Conservation (phyloP, 2,113 vertebrate species). For the Entosphenus tridentatus region DNA sequence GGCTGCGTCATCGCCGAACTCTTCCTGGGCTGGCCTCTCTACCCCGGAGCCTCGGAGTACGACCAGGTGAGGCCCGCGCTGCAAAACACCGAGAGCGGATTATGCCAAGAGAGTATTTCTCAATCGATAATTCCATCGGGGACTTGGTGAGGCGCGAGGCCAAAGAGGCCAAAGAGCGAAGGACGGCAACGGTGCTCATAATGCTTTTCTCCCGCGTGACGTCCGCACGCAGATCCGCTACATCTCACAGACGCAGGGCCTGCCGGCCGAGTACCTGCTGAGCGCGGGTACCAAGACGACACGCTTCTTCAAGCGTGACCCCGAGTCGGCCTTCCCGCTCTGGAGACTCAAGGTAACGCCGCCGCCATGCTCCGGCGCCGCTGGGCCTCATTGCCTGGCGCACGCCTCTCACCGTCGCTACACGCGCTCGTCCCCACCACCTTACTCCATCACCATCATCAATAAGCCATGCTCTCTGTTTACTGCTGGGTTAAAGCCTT, state of each 20-base stretch:
- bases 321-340: slow-evolving; percentile 76
- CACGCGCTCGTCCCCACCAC: no score
- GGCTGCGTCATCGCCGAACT: slow-evolving; percentile 96
- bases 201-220: slow-evolving; percentile 8
- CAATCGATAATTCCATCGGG: no score
- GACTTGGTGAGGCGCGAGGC: no score
- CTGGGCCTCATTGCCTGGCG: no score
- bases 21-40: slow-evolving; percentile 92
- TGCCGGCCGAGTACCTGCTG: slow-evolving; percentile 90
- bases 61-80: slow-evolving; percentile 49
- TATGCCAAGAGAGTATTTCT: no score
- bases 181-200: background rate
- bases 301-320: slow-evolving; percentile 95
- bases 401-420: no score
- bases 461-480: no score
- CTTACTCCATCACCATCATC: no score
- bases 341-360: slow-evolving; percentile 79
- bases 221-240: slow-evolving; percentile 65
- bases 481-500: no score
- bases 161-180: background rate
- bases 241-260: slow-evolving; percentile 93
- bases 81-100: background rate
- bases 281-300: slow-evolving; percentile 95
- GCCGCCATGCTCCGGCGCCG: background rate
- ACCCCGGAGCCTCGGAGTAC: slow-evolving; percentile 82